phyloP scores from a whole-genome alignment of 1,140 invertebrate species.

The Tetramorium simillimum region DNA sequence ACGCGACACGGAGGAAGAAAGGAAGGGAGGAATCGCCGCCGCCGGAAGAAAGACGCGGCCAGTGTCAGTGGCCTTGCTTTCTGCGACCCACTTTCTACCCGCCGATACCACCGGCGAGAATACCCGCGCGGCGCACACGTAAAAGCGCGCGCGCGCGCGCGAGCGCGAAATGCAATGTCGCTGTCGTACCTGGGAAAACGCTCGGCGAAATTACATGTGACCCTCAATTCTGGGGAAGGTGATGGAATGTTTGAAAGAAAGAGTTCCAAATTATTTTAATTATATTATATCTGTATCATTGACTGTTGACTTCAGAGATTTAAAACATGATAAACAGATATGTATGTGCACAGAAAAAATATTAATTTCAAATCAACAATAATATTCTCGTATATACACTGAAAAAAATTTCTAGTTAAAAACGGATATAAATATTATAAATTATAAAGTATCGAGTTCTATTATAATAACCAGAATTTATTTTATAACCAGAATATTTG shows the following conservation, averaged over 20 bases:
- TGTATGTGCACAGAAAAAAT: background rate
- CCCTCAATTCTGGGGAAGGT: background rate
- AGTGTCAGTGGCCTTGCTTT: constrained; percentile 86
- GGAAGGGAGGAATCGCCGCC: constrained; percentile 67
- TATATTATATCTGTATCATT: background rate
- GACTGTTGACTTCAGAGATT: background rate
- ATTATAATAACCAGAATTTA: too few species aligned
- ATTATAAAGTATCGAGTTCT: too few species aligned
- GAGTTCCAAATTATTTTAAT: background rate
- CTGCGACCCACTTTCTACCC: constrained; percentile 85
- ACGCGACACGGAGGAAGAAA: constrained; percentile 49
- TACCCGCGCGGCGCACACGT: constrained; percentile 11
- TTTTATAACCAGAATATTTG: too few species aligned
- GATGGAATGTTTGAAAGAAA: background rate
- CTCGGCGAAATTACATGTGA: background rate
- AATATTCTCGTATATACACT: too few species aligned
- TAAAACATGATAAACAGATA: too few species aligned
- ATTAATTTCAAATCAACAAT: too few species aligned
- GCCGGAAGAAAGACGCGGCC: constrained; percentile 74
- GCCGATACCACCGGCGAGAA: constrained; percentile 60
- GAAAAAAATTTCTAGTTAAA: too few species aligned
- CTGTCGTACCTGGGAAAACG: background rate
- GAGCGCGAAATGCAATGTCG: constrained; percentile 36
- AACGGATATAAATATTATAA: too few species aligned
- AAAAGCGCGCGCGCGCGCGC: constrained; percentile 14